These are phyloP conservation scores for Rhagologus leucostigma DNA, from an alignment of 2,113 vertebrate species.

Conservation along the genomic window DNA sequence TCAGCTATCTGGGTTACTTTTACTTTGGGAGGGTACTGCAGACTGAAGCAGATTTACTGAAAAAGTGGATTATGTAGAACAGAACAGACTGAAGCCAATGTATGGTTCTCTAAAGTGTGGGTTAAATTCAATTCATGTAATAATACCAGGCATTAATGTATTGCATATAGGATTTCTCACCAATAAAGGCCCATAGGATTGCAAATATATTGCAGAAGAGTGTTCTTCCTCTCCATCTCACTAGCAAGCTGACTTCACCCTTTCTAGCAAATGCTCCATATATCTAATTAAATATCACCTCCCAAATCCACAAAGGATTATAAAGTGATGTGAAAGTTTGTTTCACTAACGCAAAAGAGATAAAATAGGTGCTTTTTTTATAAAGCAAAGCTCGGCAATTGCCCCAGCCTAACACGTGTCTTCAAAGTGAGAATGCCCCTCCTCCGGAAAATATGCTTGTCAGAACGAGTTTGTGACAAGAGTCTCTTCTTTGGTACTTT, in stretches of 20 bases:
- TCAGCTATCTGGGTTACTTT: background rate
- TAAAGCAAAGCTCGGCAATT: background rate
- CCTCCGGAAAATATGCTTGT: background rate
- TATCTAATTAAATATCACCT: background rate
- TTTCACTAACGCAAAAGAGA: background rate
- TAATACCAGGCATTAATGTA: background rate
- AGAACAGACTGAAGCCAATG: background rate
- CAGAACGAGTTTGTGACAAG: background rate
- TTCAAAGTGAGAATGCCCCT: background rate
- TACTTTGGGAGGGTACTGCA: background rate
- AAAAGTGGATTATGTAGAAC: background rate
- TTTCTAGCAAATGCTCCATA: background rate
- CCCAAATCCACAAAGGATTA: background rate
- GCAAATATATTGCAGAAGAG: background rate
- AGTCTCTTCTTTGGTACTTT: background rate
- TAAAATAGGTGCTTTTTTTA: background rate
- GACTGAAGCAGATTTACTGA: background rate
- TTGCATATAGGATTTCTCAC: background rate
- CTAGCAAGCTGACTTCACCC: background rate
- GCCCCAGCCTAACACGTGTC: background rate
- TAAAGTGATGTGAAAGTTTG: background rate
- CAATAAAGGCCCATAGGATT: background rate
- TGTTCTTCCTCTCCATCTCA: background rate
- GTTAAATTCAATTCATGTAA: background rate
- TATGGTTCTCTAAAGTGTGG: background rate